Base-by-base conservation (phyloP, 2,113 vertebrate species). In the Platysteira castanea region DNA sequence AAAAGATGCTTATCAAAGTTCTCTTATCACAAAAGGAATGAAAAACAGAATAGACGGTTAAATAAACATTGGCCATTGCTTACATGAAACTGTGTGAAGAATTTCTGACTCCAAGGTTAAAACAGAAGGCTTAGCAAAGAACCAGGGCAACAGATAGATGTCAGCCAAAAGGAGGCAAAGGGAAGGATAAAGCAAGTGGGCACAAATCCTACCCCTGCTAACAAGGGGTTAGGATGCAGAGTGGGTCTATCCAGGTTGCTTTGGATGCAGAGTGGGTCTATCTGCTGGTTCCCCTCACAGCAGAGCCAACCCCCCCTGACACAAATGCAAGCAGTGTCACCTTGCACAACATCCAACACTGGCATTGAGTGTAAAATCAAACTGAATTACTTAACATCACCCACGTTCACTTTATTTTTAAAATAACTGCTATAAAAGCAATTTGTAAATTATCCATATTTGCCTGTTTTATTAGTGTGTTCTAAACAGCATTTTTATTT, bases 401-500 rank as follows among this genome's bases (percentile, higher is more conserved):
- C 77, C 61, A 84, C 18, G 6, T 75, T 84, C 67, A 21, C 44
- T 33, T 42, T 56, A 50, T 81, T 96, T 87, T 68, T 64, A 65
- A 91, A 91, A 49, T 64, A 64, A 60, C 57, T 76, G 23, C 49
- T 76, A 16, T 26, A 87, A 57, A 10, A 65, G n/a, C 26, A 79
- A 70, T 71, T 44, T 71, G 23, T 54, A 79, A 91, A 54, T 82
- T 44, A 79, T 60, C 47, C 9, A 26, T 63, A 84, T 90, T 97
- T 94, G 56, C 31, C 77, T 81, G 23, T 89, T 98, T 96, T 95
- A 94, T 75, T 63, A 59, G 84, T 84, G 74, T 75, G 69, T 81
- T 96, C 83, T 50, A 47, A 95, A 88, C 54, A 85, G 31, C 46
- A 73, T 53, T 71, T 97, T 96, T 75, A 94, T 93, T 95, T 95